Base-by-base conservation (phyloP, 2,113 vertebrate species). In the Mystacornis crossleyi region DNA sequence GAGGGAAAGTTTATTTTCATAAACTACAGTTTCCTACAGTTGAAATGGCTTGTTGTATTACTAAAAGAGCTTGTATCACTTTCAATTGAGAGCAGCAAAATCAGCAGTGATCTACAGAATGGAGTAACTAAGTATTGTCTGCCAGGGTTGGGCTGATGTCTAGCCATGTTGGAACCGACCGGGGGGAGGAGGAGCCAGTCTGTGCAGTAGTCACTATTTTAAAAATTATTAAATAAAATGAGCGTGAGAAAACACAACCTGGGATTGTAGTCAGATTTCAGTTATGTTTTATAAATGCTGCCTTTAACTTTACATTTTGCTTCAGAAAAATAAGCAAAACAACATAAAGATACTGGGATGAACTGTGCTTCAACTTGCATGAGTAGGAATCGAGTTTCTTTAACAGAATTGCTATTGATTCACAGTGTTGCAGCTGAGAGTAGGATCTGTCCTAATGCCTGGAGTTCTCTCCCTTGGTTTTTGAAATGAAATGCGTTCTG, bases 101-200 rank as follows among this genome's bases (percentile, higher is more conserved):
- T 91, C 65, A 58, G 36, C 65, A 73, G n/a, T 62, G 45, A 54
- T 54, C 50, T 86, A 80, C 43, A 89, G 65, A 43, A 79, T 6
- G 4, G 10, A 45, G 43, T 40, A 90, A 28, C 33, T 20, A 47
- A 66, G 33, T 26, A 38, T 18, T 89, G 62, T 73, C 81, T 88
- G 66, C 48, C 91, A 66, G 61, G 20, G 87, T 84, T 88, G 70
- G 40, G 23, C 67, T 94, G 45, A 43, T 86, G 86, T 95, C 82
- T 97, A 70, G 70, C 82, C 81, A 21, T 85, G 47, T 2, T 95
- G 91, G 86, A 95, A 96, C 66, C 94, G 80, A 62, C 31, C 33
- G 36, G 10, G 18, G 3, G 34, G 42, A 70, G 54, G 51, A 87
- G 55, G 70, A 38, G 34, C 33, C 20, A 82, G 33, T 48, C 36